Conservation (phyloP, 2,888 invertebrate genomes). For the Mythimna albipuncta region DNA sequence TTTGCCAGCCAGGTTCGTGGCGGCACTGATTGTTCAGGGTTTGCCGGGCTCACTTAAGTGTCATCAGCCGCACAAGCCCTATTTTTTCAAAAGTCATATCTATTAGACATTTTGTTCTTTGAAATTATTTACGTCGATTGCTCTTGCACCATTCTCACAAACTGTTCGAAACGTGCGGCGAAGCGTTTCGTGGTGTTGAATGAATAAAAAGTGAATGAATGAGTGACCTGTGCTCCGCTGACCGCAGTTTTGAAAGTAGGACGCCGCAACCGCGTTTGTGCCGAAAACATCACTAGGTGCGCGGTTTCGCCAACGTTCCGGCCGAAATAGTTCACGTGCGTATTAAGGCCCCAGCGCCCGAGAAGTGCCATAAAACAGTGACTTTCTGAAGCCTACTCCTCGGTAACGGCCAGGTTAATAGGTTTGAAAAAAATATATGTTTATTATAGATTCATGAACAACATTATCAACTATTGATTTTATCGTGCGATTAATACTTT, state of each 20-base stretch:
- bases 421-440: too few relatives aligned
- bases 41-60: slow-evolving; percentile 10
- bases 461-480: too few relatives aligned
- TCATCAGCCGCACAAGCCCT: slow-evolving; percentile 13
- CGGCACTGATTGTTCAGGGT: slow-evolving; percentile 41
- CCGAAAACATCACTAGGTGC: slow-evolving; percentile 51
- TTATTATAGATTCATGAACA: too few relatives aligned
- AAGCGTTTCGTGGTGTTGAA: slow-evolving; percentile 55
- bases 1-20: slow-evolving; percentile 14
- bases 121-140: slow-evolving; percentile 26
- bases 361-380: too few relatives aligned
- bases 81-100: slow-evolving; percentile 21
- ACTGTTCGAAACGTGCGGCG: slow-evolving; percentile 31
- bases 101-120: slow-evolving; percentile 13
- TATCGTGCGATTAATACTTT: too few relatives aligned
- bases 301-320: slow-evolving; percentile 48
- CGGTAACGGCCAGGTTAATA: too few relatives aligned
- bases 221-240: slow-evolving; percentile 75
- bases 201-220: slow-evolving; percentile 69
- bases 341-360: slow-evolving; percentile 17
- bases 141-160: slow-evolving; percentile 33
- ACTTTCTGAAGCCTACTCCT: too few relatives aligned
- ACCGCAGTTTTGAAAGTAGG: slow-evolving; percentile 81
- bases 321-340: slow-evolving; percentile 55
- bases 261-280: slow-evolving; percentile 70